A percentile compares a stretch with the other conserved stretches of the same genome.
Conservation (phyloP, 2,797 vertebrate genomes). For the Liparis tanakae region DNA sequence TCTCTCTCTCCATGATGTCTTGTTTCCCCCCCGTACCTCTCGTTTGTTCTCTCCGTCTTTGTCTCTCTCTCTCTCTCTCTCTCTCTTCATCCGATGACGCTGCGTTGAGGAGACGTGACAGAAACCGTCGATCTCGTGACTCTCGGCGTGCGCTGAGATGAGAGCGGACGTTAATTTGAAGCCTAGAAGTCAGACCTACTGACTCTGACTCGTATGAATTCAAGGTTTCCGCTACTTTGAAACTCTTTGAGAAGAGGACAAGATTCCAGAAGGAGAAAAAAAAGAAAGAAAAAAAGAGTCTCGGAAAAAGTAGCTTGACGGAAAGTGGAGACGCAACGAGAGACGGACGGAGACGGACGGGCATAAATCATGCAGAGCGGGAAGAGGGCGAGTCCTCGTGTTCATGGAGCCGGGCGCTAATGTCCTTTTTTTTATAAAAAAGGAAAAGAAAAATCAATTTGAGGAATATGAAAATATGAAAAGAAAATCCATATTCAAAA, state of each 20-base stretch:
- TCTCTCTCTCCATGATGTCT: slow-evolving; percentile 29
- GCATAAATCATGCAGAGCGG: slow-evolving; percentile 37
- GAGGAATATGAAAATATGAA: slow-evolving; percentile 14
- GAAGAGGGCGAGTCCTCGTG: slow-evolving; percentile 21
- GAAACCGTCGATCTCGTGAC: slow-evolving; percentile 33
- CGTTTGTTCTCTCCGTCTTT: not conserved
- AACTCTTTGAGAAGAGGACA: not conserved
- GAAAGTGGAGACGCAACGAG: not conserved
- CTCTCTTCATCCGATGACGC: slow-evolving; percentile 43
- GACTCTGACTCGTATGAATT: not conserved
- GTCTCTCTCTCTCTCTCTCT: slow-evolving; percentile 13
- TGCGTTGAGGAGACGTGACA: slow-evolving; percentile 45
- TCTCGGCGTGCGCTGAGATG: too few relatives aligned
- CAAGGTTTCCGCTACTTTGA: not conserved
- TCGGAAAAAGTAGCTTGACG: not conserved
- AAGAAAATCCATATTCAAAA: slow-evolving; percentile 48
- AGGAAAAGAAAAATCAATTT: slow-evolving; percentile 12
- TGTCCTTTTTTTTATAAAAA: slow-evolving; percentile 24
- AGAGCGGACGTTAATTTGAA: not conserved
- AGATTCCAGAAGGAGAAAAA: too few relatives aligned
- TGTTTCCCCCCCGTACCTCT: slow-evolving; percentile 10
- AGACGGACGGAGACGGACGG: slow-evolving; percentile 43
- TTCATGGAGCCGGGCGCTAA: slow-evolving; percentile 10
- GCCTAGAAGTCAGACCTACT: not conserved
- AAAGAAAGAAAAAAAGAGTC: too few relatives aligned